Evolutionary conservation across 2,113 vertebrate genomes (phyloP), one percentile per base, ranked within the genome.

Genomic region (Dasyornis broadbenti): DNA sequence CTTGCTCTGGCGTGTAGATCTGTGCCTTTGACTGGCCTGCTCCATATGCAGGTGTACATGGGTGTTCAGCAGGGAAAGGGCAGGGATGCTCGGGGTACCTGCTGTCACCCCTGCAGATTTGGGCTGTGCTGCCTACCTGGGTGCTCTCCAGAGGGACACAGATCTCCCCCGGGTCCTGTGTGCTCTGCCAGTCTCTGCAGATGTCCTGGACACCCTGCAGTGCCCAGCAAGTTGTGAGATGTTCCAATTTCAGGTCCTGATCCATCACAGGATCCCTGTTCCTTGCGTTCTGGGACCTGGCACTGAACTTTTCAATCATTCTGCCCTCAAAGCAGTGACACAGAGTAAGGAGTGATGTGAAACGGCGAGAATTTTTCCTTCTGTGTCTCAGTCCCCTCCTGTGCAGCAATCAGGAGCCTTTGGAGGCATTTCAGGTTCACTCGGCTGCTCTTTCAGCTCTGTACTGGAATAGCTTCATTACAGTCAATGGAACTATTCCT

Each of bases 401-500:
- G 96, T 73, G 95, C 37, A 8, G 93, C 91, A 95, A 94, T 95
- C 96, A 95, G 78, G 91, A 79, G 79, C 70, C 75, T 92, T 95
- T 33, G 19, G 93, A 94, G 84, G 31, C 66, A 21, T 90, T 93
- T 94, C 90, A 82, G 82, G 82, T 93, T 93, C 95, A 85, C 85
- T 92, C 39, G 3, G 66, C 66, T 85, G 82, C 88, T 94, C 83
- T 85, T 90, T 90, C 63, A 90, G 84, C 27, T 30, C 69, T 52
- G 70, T 87, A 72, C 61, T 52, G 95, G 90, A 96, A 95, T 87
- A 94, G 92, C 94, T 95, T 95, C 94, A 95, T 97, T 95, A 96
- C 57, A 77, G 87, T 66, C 87, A 70, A 54, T 73, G 82, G 85
- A 76, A 90, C 82, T 77, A 73, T 96, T 95, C 82, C 89, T 73